Percentiles rank a stretch among this genome's conserved stretches.
Evolutionary conservation across 2,888 invertebrate genomes (phyloP).

Genomic region (Drosophila barbarae): DNA sequence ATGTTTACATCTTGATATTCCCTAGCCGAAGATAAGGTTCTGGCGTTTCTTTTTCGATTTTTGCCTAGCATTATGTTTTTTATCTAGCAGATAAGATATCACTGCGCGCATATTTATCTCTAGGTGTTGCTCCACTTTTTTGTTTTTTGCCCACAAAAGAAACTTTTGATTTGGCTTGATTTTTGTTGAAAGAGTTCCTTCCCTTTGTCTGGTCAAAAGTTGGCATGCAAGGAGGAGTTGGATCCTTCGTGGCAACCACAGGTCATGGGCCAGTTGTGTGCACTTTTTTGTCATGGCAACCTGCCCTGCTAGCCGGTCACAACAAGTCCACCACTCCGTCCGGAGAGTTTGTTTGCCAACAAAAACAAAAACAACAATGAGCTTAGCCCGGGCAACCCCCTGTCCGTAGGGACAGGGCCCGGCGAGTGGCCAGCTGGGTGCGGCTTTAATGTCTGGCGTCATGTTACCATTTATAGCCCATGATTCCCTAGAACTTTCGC

Average conservation of each 20-base stretch:
- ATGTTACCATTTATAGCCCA: slow-evolving; percentile 63
- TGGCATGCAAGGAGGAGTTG: slow-evolving; percentile 23
- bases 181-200: slow-evolving; percentile 1
- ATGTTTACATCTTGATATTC: slow-evolving; percentile 40
- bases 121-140: slow-evolving; percentile 34
- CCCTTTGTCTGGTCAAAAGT: slow-evolving; percentile 23
- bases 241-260: slow-evolving; percentile 10
- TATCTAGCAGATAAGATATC: slow-evolving; percentile 38
- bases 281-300: slow-evolving; percentile 31
- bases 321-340: slow-evolving; percentile 34
- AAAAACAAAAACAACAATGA: slow-evolving; percentile 3
- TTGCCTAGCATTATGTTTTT: slow-evolving; percentile 24
- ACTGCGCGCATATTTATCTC: slow-evolving; percentile 17
- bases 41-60: slow-evolving; percentile 6
- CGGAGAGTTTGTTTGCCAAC: slow-evolving; percentile 58
- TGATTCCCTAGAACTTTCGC: slow-evolving; percentile 49
- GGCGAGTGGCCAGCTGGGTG: slow-evolving; percentile 47
- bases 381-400: slow-evolving; percentile 29
- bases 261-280: background rate
- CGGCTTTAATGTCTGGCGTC: slow-evolving; percentile 68
- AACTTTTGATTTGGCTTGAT: slow-evolving; percentile 6
- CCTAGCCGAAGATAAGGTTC: slow-evolving; percentile 25
- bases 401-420: slow-evolving; percentile 22
- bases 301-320: slow-evolving; percentile 29
- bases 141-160: background rate